phyloP scores from a whole-genome alignment of 2,797 vertebrate species.

The Apogon talboti region DNA sequence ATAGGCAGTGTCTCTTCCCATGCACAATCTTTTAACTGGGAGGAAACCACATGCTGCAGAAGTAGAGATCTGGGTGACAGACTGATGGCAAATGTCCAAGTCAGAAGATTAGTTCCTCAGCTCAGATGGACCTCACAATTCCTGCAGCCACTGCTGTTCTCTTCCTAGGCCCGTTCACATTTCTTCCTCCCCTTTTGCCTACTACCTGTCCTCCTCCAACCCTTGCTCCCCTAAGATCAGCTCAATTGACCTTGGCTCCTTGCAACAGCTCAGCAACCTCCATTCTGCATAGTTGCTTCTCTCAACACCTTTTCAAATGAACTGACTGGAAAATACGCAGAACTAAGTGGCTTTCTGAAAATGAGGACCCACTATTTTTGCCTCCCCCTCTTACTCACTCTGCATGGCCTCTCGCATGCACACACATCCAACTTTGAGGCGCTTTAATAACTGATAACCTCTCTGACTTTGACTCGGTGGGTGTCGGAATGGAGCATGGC shows the following conservation, averaged over 20 bases:
- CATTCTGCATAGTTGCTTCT: conserved; percentile 58
- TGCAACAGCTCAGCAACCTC: conserved; percentile 45
- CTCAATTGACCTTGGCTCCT: conserved; percentile 54
- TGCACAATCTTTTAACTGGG: conserved; percentile 25
- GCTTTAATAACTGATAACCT: conserved; percentile 71
- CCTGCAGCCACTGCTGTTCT: conserved; percentile 37
- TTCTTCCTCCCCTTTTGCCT: conserved; percentile 16
- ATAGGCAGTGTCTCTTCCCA: conserved; percentile 46
- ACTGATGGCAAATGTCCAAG: conserved; percentile 71
- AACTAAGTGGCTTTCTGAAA: conserved; percentile 64
- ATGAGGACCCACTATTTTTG: conserved; percentile 34
- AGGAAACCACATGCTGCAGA: conserved; percentile 48
- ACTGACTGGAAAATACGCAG: conserved; percentile 54
- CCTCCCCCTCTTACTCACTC: conserved; percentile 27
- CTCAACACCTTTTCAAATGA: conserved; percentile 74
- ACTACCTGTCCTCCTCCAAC: conserved; percentile 13
- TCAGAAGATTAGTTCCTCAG: conserved; percentile 63
- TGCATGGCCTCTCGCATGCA: conserved; percentile 29
- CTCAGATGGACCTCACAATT: conserved; percentile 37
- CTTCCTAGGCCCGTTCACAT: conserved; percentile 17
- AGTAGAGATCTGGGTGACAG: conserved; percentile 51
- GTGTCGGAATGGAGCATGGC: conserved; percentile 32
- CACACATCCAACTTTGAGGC: conserved; percentile 55
- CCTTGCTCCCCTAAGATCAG: conserved; percentile 14
- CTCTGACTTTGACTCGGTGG: conserved; percentile 63